A percentile compares a stretch with the other conserved stretches of the same genome.
phyloP scores from a whole-genome alignment of 2,113 vertebrate species.

The Hyperopisus bebe region DNA sequence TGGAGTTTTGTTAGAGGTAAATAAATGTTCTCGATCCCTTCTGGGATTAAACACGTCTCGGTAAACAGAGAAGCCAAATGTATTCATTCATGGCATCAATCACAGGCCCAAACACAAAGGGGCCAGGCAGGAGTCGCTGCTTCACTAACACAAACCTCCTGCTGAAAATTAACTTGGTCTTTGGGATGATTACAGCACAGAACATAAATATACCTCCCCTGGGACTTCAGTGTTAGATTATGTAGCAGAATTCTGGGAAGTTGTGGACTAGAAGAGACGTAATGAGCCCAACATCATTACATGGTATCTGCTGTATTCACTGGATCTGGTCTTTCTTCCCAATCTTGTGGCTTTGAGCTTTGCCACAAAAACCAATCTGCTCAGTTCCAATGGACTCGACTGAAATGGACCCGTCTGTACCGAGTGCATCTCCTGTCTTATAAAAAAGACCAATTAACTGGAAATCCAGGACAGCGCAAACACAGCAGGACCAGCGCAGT shows the following conservation, averaged over 20 bases:
- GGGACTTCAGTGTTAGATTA: background rate
- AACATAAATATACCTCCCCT: background rate
- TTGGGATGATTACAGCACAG: background rate
- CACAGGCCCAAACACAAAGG: background rate
- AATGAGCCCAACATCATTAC: background rate
- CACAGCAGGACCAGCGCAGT: background rate
- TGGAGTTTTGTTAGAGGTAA: background rate
- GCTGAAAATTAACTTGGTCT: background rate
- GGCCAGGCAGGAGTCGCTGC: background rate
- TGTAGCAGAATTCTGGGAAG: background rate
- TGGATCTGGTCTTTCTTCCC: background rate
- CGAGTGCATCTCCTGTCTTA: background rate
- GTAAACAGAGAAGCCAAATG: background rate
- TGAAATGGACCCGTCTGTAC: background rate
- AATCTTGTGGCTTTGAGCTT: background rate
- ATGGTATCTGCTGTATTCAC: background rate
- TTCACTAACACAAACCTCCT: background rate
- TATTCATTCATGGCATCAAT: background rate
- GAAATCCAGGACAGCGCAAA: background rate
- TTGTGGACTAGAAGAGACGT: background rate
- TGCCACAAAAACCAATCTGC: background rate
- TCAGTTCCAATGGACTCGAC: background rate
- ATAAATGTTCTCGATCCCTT: background rate
- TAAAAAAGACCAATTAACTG: background rate
- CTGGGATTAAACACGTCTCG: background rate